Percentiles rank a stretch among this genome's conserved stretches.
phyloP scores from a whole-genome alignment of 2,113 vertebrate genomes.

The Phoenicopterus ruber region DNA sequence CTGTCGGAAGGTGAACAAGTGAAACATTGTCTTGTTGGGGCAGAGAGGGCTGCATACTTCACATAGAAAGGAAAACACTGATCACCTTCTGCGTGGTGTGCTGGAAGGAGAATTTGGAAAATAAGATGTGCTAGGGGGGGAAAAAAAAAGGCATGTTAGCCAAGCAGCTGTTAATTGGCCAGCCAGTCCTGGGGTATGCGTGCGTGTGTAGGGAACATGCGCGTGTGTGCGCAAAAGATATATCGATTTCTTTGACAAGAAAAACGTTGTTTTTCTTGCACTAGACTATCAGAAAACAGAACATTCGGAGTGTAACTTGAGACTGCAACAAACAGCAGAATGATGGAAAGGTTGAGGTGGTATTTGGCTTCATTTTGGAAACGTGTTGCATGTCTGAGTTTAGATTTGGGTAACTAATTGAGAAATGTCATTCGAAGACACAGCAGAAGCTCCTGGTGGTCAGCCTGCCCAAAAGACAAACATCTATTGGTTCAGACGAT shows the following conservation, averaged over 20 bases:
- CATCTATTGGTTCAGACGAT: not conserved
- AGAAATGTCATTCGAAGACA: not conserved
- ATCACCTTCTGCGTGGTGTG: not conserved
- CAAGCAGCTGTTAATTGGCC: not conserved
- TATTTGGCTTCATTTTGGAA: not conserved
- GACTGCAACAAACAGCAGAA: not conserved
- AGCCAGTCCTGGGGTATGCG: not conserved
- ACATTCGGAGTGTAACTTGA: not conserved
- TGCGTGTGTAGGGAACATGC: not conserved
- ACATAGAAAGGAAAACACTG: not conserved
- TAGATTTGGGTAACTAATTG: not conserved
- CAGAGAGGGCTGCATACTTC: constrained; percentile 48
- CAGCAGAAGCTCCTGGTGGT: not conserved
- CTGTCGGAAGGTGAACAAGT: constrained; percentile 29
- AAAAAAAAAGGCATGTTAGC: not conserved
- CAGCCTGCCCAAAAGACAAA: not conserved
- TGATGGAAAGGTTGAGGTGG: accelerated
- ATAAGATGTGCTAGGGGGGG: not conserved
- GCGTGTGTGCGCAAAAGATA: not conserved
- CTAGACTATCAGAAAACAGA: not conserved
- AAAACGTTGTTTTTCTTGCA: not conserved
- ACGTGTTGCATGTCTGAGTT: accelerated
- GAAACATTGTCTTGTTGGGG: constrained; percentile 47
- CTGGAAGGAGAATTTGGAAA: not conserved
- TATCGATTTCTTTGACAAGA: not conserved